Base-by-base conservation (phyloP, 2,797 vertebrate species). In the Pampus argenteus region DNA sequence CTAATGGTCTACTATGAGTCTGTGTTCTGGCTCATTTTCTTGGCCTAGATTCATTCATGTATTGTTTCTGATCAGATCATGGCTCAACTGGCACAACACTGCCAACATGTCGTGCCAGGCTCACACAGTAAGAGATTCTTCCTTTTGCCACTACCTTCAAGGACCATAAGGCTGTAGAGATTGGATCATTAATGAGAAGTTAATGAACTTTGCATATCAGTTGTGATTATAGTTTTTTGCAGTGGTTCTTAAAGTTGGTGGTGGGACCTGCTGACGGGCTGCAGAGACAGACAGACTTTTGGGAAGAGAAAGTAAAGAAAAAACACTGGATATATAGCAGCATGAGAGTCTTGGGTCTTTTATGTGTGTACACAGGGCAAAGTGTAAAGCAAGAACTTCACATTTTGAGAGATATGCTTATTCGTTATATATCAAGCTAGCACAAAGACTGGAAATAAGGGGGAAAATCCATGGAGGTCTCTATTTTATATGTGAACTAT, bases 1-100 rank as follows among this genome's bases (percentile, higher is more conserved):
- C 48, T 63, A 38, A 25, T 38, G 56, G 22, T 58, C 52, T 42
- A 55, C 22, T 29, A 50, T 58, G 42, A 11, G 42, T 68, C 66
- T 71, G 49, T 15, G 26, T 26, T 70, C 51, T 60, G 44, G 51
- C 45, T 59, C n/a, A 11, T 13, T 0, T 69, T 59, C 54, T 22
- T 51, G 71, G 62, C 83, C 67, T 66, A 66, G 42, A 84, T 78
- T 67, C 59, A 72, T 40, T 36, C 3, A 29, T 51, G 55, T 4
- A 69, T 80, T 68, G 66, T 77, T 70, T 74, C 36, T 71, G 28
- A 78, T 84, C 42, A 74, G 48, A 56, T 82, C 56, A 79, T 34
- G 71, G 68, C 71, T 87, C 61, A 86, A 36, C 57, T 74, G 59
- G 52, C 59, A 67, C 56, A 64, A 5, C 23, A 1, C 67, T 36